A percentile compares a stretch with the other conserved stretches of the same genome.
phyloP scores from a whole-genome alignment of 2,113 vertebrate species.

The Lepisosteus oculatus region DNA sequence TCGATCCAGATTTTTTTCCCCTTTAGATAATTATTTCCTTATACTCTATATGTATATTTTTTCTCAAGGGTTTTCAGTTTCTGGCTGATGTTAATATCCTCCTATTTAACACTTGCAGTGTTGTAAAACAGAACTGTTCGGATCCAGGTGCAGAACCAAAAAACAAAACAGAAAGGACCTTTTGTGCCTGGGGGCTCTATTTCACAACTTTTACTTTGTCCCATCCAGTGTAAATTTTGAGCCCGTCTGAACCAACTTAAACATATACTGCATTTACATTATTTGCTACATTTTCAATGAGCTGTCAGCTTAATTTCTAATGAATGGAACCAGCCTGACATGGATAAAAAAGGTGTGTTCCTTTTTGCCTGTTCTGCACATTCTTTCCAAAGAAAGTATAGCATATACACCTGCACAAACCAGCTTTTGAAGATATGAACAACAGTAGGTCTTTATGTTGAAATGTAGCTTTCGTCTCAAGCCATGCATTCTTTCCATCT shows the following conservation, averaged over 20 bases:
- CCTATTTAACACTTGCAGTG: neutral
- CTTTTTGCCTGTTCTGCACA: neutral
- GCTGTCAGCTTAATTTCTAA: neutral
- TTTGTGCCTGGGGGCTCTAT: neutral
- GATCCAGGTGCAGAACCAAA: neutral
- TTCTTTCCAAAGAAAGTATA: too few species aligned
- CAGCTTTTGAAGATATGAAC: too few species aligned
- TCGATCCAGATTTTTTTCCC: conserved; percentile 3
- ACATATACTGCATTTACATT: neutral
- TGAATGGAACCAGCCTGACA: neutral
- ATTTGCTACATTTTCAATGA: neutral
- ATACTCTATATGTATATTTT: neutral
- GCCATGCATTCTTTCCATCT: too few species aligned
- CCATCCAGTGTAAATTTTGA: neutral
- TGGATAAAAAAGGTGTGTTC: neutral
- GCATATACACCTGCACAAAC: too few species aligned
- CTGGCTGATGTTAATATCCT: neutral
- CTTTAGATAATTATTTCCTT: neutral
- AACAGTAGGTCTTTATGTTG: too few species aligned
- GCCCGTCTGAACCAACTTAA: neutral
- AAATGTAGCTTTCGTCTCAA: too few species aligned
- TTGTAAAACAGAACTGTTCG: neutral
- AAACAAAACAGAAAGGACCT: neutral
- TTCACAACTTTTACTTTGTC: neutral
- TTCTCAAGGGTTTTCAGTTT: neutral